phyloP scores from a whole-genome alignment of 2,797 vertebrate species.

The Avahi laniger region DNA sequence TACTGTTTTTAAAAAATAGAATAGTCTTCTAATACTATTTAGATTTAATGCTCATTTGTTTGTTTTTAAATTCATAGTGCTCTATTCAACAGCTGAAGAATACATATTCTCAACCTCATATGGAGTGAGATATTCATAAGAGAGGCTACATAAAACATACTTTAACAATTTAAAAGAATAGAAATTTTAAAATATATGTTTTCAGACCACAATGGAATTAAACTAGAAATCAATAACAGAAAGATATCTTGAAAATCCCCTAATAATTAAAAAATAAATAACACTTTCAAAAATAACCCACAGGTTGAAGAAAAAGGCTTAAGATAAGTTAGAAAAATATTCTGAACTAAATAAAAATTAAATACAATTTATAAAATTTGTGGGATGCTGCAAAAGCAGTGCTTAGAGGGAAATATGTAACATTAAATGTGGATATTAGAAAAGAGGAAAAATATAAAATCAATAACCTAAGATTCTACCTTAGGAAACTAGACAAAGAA shows the following conservation, averaged over 20 bases:
- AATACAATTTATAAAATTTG: constrained; percentile 5
- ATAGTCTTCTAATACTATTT: neutral
- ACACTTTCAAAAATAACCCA: neutral
- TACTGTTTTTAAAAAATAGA: neutral
- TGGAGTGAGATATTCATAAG: neutral
- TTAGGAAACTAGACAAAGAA: constrained; percentile 11
- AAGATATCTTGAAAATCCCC: neutral
- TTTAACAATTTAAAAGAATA: constrained; percentile 20
- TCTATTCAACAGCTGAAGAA: neutral
- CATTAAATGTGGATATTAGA: neutral
- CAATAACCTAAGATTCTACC: neutral
- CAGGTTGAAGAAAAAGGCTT: neutral
- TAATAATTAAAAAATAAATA: constrained; percentile 42
- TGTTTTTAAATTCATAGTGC: constrained; percentile 29
- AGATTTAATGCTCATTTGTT: neutral
- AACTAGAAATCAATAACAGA: constrained; percentile 2
- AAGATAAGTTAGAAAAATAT: constrained; percentile 16
- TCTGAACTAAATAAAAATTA: constrained; percentile 33
- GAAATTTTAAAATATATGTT: neutral
- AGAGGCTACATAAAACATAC: neutral
- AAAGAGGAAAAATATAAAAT: constrained; percentile 34
- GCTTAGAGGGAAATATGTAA: neutral
- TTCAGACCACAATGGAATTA: neutral
- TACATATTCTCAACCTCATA: neutral
- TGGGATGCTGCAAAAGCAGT: neutral